Conservation (phyloP, 2,797 vertebrate genomes). For the Borostomias antarcticus region DNA sequence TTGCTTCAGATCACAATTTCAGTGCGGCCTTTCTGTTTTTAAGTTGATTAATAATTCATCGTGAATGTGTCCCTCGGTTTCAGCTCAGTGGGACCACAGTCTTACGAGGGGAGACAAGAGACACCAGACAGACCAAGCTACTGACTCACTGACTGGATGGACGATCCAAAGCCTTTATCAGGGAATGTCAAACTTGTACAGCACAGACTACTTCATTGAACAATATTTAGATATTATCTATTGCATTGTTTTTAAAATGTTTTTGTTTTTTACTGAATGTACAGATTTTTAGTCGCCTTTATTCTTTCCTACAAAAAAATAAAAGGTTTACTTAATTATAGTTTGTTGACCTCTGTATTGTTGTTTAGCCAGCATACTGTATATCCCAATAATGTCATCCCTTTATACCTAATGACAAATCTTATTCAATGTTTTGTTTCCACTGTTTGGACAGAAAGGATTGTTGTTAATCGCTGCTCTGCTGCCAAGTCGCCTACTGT, state of each 20-base stretch:
- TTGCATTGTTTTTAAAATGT: constrained; percentile 48
- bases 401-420: neutral
- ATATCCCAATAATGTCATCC: neutral
- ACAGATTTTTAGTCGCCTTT: constrained; percentile 73
- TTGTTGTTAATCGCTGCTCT: neutral
- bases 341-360: neutral
- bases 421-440: too few species aligned
- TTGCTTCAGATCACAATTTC: too few species aligned
- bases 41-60: too few species aligned
- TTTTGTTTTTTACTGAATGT: constrained; percentile 73
- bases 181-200: constrained; percentile 55
- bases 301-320: constrained; percentile 69
- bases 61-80: constrained; percentile 6
- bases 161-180: constrained; percentile 57
- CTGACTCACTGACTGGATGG: constrained; percentile 14
- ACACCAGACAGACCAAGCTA: constrained; percentile 14
- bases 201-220: constrained; percentile 48
- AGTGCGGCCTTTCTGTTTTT: too few species aligned
- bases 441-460: too few species aligned
- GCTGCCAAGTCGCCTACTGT: too few species aligned
- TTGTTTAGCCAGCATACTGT: neutral
- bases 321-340: constrained; percentile 48
- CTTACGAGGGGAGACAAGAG: too few species aligned
- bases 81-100: too few species aligned
- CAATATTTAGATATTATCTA: constrained; percentile 43